Evolutionary conservation across 2,888 invertebrate species (phyloP).

Genomic region (Malthinus flaveolus): DNA sequence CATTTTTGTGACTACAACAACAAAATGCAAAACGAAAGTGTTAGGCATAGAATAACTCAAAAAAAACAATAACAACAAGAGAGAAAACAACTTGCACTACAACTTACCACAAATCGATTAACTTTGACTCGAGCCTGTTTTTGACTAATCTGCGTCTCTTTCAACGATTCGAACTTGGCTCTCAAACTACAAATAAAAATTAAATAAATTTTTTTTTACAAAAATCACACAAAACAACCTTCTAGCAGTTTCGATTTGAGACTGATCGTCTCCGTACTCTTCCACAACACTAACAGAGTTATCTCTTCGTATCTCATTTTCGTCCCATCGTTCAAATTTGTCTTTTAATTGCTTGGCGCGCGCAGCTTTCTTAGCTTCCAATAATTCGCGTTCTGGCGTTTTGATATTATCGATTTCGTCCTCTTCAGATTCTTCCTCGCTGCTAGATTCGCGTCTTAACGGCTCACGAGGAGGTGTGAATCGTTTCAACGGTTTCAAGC

Average conservation of each 20-base stretch:
- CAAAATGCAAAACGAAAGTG: no score
- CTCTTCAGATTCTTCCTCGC: conserved; percentile 54
- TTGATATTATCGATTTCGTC: conserved; percentile 53
- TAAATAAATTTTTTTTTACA: background rate
- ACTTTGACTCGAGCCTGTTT: conserved; percentile 70
- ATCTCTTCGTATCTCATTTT: conserved; percentile 65
- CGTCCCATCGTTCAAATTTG: conserved; percentile 88
- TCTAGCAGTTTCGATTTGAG: conserved; percentile 81
- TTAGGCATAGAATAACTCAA: no score
- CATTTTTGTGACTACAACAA: no score
- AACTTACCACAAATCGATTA: conserved; percentile 91
- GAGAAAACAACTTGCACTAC: background rate
- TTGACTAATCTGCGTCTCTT: conserved; percentile 58
- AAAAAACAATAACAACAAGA: background rate
- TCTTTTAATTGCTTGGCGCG: conserved; percentile 82
- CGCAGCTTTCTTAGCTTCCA: conserved; percentile 71
- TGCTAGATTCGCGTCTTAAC: conserved; percentile 45
- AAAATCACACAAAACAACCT: conserved; percentile 9
- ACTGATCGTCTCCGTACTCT: conserved; percentile 64
- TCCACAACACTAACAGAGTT: conserved; percentile 54
- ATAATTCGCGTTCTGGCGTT: conserved; percentile 45
- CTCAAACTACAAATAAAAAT: conserved; percentile 64
- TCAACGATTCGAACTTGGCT: conserved; percentile 86
- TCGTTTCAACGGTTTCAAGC: conserved; percentile 82
- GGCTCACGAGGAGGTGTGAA: conserved; percentile 87